Conservation (phyloP, 2,113 vertebrate species). For the Ahaetulla prasina region DNA sequence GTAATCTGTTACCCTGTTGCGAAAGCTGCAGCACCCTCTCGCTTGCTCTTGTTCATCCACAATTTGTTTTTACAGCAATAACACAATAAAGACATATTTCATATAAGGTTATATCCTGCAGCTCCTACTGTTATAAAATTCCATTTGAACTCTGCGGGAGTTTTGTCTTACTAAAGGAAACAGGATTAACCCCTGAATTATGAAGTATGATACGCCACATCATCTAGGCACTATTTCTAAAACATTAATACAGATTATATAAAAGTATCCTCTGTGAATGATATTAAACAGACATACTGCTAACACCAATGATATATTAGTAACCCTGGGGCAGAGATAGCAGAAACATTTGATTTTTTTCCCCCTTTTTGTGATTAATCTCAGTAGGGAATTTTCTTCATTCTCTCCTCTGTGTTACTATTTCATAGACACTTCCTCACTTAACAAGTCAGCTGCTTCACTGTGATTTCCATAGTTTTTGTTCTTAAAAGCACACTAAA, state of each 20-base stretch:
- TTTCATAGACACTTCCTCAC: slow-evolving; percentile 58
- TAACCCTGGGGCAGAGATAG: slow-evolving; percentile 34
- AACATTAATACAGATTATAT: slow-evolving; percentile 45
- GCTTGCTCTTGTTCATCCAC: background rate
- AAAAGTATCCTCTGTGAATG: slow-evolving; percentile 35
- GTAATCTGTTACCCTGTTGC: background rate
- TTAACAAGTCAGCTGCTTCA: slow-evolving; percentile 65
- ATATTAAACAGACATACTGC: slow-evolving; percentile 25
- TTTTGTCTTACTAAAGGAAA: slow-evolving; percentile 46
- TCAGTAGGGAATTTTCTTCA: slow-evolving; percentile 50
- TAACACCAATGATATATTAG: slow-evolving; percentile 32
- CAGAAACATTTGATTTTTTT: slow-evolving; percentile 42
- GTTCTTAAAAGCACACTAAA: slow-evolving; percentile 71
- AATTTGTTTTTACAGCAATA: slow-evolving; percentile 24
- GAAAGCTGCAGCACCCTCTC: background rate
- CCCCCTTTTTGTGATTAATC: slow-evolving; percentile 48
- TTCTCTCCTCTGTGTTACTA: slow-evolving; percentile 42
- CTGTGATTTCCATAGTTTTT: slow-evolving; percentile 65
- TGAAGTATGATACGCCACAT: slow-evolving; percentile 32
- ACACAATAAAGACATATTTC: slow-evolving; percentile 28
- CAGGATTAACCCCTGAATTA: slow-evolving; percentile 38
- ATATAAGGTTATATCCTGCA: background rate
- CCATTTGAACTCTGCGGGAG: slow-evolving; percentile 47
- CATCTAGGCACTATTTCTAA: slow-evolving; percentile 27
- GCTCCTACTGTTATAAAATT: slow-evolving; percentile 40